phyloP scores from a whole-genome alignment of 2,797 vertebrate genomes.

The Oryzias dopingdopingensis region DNA sequence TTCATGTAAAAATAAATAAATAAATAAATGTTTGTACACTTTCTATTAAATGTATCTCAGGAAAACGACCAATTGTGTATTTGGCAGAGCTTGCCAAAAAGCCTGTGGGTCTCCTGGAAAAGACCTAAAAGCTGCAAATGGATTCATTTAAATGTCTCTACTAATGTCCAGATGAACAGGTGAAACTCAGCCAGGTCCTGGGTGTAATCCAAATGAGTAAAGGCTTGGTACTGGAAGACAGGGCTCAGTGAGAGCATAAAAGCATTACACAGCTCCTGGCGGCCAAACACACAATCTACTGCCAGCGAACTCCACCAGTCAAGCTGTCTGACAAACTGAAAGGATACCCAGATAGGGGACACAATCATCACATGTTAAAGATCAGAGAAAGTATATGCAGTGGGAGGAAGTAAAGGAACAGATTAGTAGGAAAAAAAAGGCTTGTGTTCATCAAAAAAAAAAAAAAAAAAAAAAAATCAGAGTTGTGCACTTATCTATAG shows the following conservation, averaged over 20 bases:
- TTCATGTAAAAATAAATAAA: background rate
- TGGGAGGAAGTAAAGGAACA: conserved; percentile 26
- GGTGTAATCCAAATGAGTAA: conserved; percentile 45
- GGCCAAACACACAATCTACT: conserved; percentile 7
- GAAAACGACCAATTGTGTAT: conserved; percentile 23
- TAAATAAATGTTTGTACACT: background rate
- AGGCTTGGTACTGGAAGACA: conserved; percentile 39
- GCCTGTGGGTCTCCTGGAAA: conserved; percentile 33
- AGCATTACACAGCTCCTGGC: conserved; percentile 37
- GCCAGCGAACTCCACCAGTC: conserved; percentile 16
- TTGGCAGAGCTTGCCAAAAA: conserved; percentile 39
- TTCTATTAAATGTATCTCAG: background rate
- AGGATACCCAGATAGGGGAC: background rate
- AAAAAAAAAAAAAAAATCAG: conserved; percentile 17
- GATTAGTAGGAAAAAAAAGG: conserved; percentile 13
- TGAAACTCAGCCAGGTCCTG: conserved; percentile 59
- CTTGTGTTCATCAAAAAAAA: conserved; percentile 1
- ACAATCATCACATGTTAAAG: conserved; percentile 8
- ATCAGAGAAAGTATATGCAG: conserved; percentile 20
- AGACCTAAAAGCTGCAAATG: conserved; percentile 49
- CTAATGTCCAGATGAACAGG: conserved; percentile 50
- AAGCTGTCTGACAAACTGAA: conserved; percentile 26
- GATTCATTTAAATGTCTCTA: conserved; percentile 45
- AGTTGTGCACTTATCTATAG: conserved; percentile 30
- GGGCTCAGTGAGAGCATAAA: conserved; percentile 39